Evolutionary conservation across 1,140 invertebrate species (phyloP).

Genomic region (Achatina immaculata): DNA sequence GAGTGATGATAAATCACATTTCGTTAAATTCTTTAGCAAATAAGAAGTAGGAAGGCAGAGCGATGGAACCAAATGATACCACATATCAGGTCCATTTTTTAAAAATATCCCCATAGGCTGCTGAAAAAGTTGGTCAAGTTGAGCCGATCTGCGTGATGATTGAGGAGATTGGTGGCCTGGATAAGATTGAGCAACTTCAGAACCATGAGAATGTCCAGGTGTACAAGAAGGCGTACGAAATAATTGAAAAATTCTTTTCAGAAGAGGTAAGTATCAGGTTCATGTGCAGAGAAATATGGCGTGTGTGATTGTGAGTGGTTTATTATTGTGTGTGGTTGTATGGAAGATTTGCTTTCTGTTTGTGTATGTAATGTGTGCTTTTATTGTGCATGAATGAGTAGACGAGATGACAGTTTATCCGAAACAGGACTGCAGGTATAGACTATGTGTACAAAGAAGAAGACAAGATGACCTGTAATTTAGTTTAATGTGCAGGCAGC

Average conservation of each 20-base stretch:
- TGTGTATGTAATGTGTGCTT: neutral
- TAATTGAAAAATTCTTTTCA: constrained; percentile 93
- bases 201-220: constrained; percentile 96
- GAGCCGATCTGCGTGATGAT: constrained; percentile 61
- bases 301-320: neutral
- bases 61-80: too few relatives aligned
- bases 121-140: constrained; percentile 59
- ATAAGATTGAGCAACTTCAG: constrained; percentile 97
- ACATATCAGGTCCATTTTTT: too few relatives aligned
- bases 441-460: too few relatives aligned
- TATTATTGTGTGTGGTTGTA: neutral
- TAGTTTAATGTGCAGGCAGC: too few relatives aligned
- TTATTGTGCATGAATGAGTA: neutral
- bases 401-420: neutral
- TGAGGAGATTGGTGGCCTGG: constrained; percentile 79
- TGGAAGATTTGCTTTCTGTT: neutral
- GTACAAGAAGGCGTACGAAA: constrained; percentile 95
- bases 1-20: too few relatives aligned
- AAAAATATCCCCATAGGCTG: too few relatives aligned
- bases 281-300: neutral
- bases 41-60: too few relatives aligned
- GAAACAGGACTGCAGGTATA: neutral
- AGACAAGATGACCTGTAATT: neutral
- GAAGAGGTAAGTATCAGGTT: constrained; percentile 53
- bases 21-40: too few relatives aligned